Evolutionary conservation across 2,888 invertebrate species (phyloP).

Genomic region (Strigamia maritima): DNA sequence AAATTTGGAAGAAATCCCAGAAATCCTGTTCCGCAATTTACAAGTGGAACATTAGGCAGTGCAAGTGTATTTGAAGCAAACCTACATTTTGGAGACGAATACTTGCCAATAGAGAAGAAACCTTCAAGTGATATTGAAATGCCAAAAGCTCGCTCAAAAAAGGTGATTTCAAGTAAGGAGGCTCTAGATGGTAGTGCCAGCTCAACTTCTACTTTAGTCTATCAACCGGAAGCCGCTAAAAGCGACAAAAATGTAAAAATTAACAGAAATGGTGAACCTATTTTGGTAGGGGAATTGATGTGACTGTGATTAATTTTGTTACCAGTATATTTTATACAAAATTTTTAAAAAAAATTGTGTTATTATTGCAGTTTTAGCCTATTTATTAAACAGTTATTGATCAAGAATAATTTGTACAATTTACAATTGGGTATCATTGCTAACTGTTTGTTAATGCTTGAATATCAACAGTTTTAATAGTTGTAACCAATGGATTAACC

Average conservation of each 20-base stretch:
- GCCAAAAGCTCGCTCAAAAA: background rate
- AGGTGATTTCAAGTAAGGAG: background rate
- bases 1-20: background rate
- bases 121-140: background rate
- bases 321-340: background rate
- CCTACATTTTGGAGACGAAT: background rate
- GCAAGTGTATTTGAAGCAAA: background rate
- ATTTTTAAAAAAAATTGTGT: background rate
- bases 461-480: no score
- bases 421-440: no score
- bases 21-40: background rate
- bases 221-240: background rate
- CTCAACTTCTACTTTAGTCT: background rate
- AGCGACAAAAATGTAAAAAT: background rate
- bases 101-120: background rate
- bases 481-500: no score
- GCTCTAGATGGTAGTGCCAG: background rate
- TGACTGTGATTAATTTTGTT: constrained; percentile 2
- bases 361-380: background rate
- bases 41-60: background rate
- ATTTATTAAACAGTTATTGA: no score
- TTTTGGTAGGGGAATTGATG: constrained; percentile 16
- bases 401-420: no score
- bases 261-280: constrained; percentile 20
- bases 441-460: no score